phyloP scores from a whole-genome alignment of 2,888 invertebrate species.

The Ectemnius continuus region DNA sequence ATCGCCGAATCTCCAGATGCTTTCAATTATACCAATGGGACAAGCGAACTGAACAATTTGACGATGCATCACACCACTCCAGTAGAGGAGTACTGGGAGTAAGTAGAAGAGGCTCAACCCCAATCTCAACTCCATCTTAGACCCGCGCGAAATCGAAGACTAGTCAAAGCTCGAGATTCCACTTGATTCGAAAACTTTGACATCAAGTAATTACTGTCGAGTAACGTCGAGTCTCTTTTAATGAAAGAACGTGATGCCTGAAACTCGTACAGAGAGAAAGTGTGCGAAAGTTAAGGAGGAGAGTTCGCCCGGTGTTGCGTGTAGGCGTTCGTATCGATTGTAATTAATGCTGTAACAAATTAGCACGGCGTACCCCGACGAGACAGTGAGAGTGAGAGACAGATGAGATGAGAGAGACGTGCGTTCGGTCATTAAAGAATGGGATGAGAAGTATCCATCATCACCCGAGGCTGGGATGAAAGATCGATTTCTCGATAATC shows the following conservation, averaged over 20 bases:
- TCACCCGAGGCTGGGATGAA: background rate
- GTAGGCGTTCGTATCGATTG: conserved; percentile 2
- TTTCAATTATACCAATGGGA: conserved; percentile 19
- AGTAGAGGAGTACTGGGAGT: conserved; percentile 83
- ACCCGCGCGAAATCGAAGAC: background rate
- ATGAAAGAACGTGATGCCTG: conserved; percentile 86
- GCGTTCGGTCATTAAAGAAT: conserved; percentile 10
- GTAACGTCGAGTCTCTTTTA: conserved; percentile 65
- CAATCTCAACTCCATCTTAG: background rate
- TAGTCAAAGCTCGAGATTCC: background rate
- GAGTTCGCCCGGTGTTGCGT: conserved; percentile 22
- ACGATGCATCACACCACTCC: conserved; percentile 76
- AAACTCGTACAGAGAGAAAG: conserved; percentile 68
- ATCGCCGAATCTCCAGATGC: background rate
- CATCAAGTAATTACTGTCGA: too few species aligned
- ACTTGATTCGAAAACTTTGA: too few species aligned
- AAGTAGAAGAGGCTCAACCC: conserved; percentile 64
- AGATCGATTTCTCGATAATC: conserved; percentile 20
- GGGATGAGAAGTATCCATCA: conserved; percentile 1
- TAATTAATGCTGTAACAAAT: background rate
- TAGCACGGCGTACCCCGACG: conserved; percentile 14
- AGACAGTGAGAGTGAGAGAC: background rate
- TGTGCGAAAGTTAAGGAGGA: conserved; percentile 20
- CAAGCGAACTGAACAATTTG: conserved; percentile 39
- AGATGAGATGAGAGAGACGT: conserved; percentile 3